Evolutionary conservation across 2,797 vertebrate genomes (phyloP).

Genomic region (Acestrorhynchus altus): DNA sequence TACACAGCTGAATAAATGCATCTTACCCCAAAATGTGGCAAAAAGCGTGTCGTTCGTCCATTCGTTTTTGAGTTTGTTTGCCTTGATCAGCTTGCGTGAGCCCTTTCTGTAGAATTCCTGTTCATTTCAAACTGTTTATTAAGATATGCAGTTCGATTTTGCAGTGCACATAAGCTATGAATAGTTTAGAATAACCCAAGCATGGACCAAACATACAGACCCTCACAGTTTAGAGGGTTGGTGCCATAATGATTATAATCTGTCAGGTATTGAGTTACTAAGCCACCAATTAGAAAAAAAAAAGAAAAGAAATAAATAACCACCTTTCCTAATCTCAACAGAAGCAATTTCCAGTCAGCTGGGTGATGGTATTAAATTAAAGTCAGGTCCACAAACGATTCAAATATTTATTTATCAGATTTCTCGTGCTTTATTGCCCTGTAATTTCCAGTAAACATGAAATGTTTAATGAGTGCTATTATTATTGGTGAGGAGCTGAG

Average conservation of each 20-base stretch:
- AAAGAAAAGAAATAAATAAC: background rate
- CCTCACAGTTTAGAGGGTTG: background rate
- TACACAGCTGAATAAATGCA: too few species aligned
- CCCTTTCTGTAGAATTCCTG: too few species aligned
- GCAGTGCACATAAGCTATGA: too few species aligned
- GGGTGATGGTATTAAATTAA: constrained; percentile 28
- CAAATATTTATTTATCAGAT: constrained; percentile 41
- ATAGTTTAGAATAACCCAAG: too few species aligned
- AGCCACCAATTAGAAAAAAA: too few species aligned
- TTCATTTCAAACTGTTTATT: too few species aligned
- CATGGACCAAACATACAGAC: background rate
- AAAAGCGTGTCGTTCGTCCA: too few species aligned
- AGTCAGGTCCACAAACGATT: constrained; percentile 21
- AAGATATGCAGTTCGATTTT: too few species aligned
- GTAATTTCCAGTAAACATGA: constrained; percentile 47
- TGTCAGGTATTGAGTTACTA: constrained; percentile 22
- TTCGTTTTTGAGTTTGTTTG: too few species aligned
- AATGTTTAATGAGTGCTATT: constrained; percentile 48
- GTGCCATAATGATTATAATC: background rate
- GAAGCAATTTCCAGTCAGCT: constrained; percentile 14
- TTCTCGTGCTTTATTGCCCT: constrained; percentile 40
- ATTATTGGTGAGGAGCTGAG: constrained; percentile 40
- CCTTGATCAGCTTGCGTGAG: too few species aligned
- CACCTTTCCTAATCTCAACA: constrained; percentile 18
- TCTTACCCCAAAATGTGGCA: too few species aligned